Evolutionary conservation across 2,888 invertebrate genomes (phyloP).

Genomic region (Tachina lurida): DNA sequence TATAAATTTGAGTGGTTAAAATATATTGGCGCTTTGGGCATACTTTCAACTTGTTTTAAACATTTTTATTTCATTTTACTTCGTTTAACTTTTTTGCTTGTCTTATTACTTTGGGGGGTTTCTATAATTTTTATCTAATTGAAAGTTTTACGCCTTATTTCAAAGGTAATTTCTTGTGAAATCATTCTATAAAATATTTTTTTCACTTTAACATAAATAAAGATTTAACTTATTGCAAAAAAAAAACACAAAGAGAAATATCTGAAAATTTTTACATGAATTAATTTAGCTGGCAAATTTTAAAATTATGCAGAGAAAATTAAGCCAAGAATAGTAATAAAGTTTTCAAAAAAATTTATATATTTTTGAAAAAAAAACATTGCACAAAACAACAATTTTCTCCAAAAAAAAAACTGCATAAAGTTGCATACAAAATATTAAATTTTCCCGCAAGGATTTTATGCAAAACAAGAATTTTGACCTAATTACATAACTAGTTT

Average conservation of each 20-base stretch:
- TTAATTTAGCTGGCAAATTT: conserved; percentile 34
- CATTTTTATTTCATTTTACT: conserved; percentile 42
- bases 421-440: conserved; percentile 41
- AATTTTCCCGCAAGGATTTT: conserved; percentile 63
- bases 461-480: conserved; percentile 66
- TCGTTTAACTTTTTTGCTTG: conserved; percentile 16
- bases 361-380: conserved; percentile 1
- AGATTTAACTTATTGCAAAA: conserved; percentile 42
- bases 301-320: conserved; percentile 12
- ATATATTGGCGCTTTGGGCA: conserved; percentile 67
- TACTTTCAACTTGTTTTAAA: conserved; percentile 57
- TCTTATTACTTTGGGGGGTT: conserved; percentile 50
- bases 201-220: conserved; percentile 6
- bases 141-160: conserved; percentile 66
- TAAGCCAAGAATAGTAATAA: conserved; percentile 27
- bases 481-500: conserved; percentile 63
- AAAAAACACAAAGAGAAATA: not conserved
- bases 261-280: conserved; percentile 17
- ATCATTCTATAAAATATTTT: not conserved
- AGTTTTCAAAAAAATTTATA: conserved; percentile 5
- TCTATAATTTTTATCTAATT: conserved; percentile 67
- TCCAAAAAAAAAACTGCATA: conserved; percentile 11
- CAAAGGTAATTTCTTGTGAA: conserved; percentile 54
- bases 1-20: conserved; percentile 67
- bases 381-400: conserved; percentile 32